Base-by-base conservation (phyloP, 2,113 vertebrate species). In the Chlorodrepanis virens region DNA sequence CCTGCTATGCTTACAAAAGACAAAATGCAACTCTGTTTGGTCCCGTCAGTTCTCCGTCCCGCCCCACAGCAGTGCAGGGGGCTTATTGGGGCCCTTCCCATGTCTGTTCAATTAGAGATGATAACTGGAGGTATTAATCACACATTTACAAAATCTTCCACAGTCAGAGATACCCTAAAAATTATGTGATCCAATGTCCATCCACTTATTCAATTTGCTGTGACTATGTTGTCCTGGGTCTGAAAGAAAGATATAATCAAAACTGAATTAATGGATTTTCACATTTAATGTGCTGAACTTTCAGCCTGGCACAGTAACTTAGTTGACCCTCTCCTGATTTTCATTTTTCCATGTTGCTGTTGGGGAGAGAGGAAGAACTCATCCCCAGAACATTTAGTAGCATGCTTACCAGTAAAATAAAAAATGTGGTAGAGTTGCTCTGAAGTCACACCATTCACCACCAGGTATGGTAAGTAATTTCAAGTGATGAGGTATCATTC, bases 81-180 rank as follows among this genome's bases (percentile, higher is more conserved):
- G 92, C 92, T 98, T 97, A 96, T 94, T 42, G 3, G 47, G 70
- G 79, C 70, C 60, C 59, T 63, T 95, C 96, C 92, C 6, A 87
- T 61, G 75, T 92, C 97, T 98, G 94, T 97, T 97, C 96, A 97
- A 97, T 97, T 97, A 96, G 78, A 95, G 95, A 92, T 94, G 95
- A 96, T 97, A 97, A 95, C 93, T 95, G 94, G 95, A 97, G 95
- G 91, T 93, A 96, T 97, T 97, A 97, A 97, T 96, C 97, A 97
- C 84, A 92, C 79, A 92, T 95, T 97, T 94, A 87, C 76, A 96
- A 95, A 96, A 97, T 86, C 95, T 97, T 96, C 88, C 93, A 95
- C 54, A n/a, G 74, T 50, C 89, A 94, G 94, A 96, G 92, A 93
- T 63, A 94, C 31, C 83, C 87, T 94, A 87, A 69, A 96, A 97